Conservation (phyloP, 2,113 vertebrate genomes). For the Eulemur macaco region DNA sequence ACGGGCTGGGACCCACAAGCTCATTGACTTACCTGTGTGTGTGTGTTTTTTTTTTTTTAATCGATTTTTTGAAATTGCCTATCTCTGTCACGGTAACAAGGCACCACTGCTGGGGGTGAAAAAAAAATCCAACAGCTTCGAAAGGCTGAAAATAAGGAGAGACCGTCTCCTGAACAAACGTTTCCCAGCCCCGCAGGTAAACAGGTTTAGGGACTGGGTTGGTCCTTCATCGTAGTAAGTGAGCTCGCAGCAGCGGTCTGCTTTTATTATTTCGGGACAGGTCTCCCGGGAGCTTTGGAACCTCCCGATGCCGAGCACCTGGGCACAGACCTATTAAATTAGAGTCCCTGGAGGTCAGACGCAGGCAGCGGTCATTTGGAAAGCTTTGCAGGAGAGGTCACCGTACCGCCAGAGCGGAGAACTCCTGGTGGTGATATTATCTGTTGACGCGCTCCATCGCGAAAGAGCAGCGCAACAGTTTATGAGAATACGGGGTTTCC, state of each 20-base stretch:
- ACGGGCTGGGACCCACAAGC: background rate
- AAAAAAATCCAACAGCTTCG: background rate
- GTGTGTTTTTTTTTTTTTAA: background rate
- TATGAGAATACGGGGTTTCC: background rate
- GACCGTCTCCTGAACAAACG: background rate
- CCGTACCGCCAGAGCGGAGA: background rate
- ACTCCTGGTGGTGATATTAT: background rate
- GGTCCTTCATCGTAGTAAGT: background rate
- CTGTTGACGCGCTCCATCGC: background rate
- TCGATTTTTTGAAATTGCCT: background rate
- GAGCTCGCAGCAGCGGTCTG: background rate
- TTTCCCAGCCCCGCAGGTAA: background rate
- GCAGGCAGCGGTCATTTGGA: background rate
- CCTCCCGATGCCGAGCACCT: background rate
- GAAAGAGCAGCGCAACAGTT: background rate
- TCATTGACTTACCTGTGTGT: background rate
- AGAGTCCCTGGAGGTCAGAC: background rate
- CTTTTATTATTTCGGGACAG: background rate
- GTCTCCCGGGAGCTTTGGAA: background rate
- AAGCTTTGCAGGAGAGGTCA: background rate
- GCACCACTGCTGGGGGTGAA: accelerated
- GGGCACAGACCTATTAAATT: background rate
- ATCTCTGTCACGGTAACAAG: background rate
- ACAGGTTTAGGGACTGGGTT: background rate
- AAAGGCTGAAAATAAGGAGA: background rate